These are phyloP conservation scores for Micropterix aruncella DNA, from an alignment of 2,888 invertebrate genomes.

Conservation along the genomic window DNA sequence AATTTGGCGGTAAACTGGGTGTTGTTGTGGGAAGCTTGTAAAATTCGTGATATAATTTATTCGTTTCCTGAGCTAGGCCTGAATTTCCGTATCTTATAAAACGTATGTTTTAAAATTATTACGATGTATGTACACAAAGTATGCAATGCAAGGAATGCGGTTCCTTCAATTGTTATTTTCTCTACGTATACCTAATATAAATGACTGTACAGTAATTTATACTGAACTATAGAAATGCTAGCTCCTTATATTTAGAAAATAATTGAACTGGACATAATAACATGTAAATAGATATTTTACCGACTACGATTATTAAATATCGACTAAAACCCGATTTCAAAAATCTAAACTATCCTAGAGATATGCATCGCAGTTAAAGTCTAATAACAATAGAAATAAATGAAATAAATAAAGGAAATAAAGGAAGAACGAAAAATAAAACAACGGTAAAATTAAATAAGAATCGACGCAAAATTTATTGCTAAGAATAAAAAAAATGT, in stretches of 20 bases:
- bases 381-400: not conserved
- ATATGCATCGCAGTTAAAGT: not conserved
- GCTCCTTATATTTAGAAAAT: not conserved
- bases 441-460: constrained; percentile 19
- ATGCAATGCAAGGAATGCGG: constrained; percentile 41
- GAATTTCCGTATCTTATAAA: too few relatives aligned
- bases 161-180: constrained; percentile 20
- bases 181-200: not conserved
- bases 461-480: constrained; percentile 40
- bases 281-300: too few relatives aligned
- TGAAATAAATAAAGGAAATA: constrained; percentile 19
- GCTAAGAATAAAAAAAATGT: constrained; percentile 31
- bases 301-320: too few relatives aligned
- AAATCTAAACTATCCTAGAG: not conserved
- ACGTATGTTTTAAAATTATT: too few relatives aligned
- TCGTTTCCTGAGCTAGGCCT: too few relatives aligned
- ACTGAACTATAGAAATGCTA: too few relatives aligned
- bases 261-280: not conserved
- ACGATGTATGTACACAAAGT: too few relatives aligned
- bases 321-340: not conserved
- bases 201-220: too few relatives aligned
- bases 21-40: too few relatives aligned
- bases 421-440: constrained; percentile 21
- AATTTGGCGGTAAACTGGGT: too few relatives aligned
- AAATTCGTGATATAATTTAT: too few relatives aligned